A percentile compares a stretch with the other conserved stretches of the same genome.
Evolutionary conservation across 2,888 invertebrate genomes (phyloP).

Genomic region (Ditylenchus weischeri): DNA sequence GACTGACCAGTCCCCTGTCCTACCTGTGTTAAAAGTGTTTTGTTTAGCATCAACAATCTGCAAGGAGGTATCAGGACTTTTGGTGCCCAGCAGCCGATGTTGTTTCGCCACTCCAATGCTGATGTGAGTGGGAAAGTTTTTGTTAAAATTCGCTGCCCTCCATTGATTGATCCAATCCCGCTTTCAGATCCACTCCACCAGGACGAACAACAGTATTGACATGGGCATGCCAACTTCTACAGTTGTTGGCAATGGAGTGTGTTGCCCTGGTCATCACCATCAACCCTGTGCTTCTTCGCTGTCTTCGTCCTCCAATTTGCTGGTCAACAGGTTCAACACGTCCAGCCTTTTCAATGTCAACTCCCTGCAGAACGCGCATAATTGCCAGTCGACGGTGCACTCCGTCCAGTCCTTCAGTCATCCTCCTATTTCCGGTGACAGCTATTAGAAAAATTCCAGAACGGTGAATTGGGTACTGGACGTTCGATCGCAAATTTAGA

Average conservation of each 20-base stretch:
- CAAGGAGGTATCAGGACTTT: slow-evolving; percentile 34
- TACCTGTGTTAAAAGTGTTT: background rate
- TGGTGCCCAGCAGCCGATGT: slow-evolving; percentile 12
- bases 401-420: slow-evolving; percentile 29
- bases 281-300: background rate
- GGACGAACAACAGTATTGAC: slow-evolving; percentile 23
- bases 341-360: slow-evolving; percentile 29
- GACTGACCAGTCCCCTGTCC: no score
- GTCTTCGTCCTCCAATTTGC: slow-evolving; percentile 8
- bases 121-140: slow-evolving; percentile 14
- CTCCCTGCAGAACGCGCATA: slow-evolving; percentile 8
- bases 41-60: slow-evolving; percentile 30
- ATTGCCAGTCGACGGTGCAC: slow-evolving; percentile 30
- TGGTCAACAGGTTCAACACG: slow-evolving; percentile 2
- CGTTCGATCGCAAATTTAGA: no score
- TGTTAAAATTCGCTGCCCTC: no score
- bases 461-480: no score
- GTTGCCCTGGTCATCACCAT: background rate
- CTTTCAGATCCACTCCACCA: slow-evolving; percentile 14
- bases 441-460: no score
- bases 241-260: background rate
- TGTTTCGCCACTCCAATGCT: slow-evolving; percentile 23
- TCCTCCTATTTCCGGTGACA: slow-evolving; percentile 5
- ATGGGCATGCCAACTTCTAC: background rate
- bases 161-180: no score